phyloP scores from a whole-genome alignment of 2,888 invertebrate genomes.

The Drosophila sordidapex region DNA sequence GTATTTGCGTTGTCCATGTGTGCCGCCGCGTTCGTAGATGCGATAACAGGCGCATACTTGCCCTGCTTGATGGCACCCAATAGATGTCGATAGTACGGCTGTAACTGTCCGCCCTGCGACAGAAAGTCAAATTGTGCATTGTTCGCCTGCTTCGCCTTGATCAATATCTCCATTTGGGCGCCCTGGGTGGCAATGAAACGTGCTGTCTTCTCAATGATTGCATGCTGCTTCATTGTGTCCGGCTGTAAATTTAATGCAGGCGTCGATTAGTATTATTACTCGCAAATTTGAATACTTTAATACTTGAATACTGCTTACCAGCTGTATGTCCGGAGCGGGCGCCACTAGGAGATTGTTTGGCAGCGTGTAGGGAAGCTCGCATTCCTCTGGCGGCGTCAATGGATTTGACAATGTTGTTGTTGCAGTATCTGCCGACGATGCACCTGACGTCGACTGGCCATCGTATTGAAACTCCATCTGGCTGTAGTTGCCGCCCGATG shows the following conservation, averaged over 20 bases:
- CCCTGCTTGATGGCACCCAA: constrained; percentile 89
- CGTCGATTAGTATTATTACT: background rate
- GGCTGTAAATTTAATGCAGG: constrained; percentile 87
- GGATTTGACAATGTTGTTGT: constrained; percentile 45
- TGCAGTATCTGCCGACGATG: constrained; percentile 12
- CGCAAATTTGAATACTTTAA: background rate
- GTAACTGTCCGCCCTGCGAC: constrained; percentile 92
- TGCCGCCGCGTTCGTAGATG: constrained; percentile 45
- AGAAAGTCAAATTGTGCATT: constrained; percentile 98
- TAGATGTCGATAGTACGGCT: constrained; percentile 95
- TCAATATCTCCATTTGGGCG: constrained; percentile 98
- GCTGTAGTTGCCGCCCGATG: constrained; percentile 86
- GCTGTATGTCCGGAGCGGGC: constrained; percentile 88
- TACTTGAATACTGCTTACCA: constrained; percentile 86
- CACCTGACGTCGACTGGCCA: constrained; percentile 26
- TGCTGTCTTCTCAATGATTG: constrained; percentile 97
- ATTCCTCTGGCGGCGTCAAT: constrained; percentile 86
- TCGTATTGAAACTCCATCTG: constrained; percentile 92
- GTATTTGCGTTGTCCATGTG: constrained; percentile 24
- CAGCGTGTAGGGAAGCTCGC: constrained; percentile 91
- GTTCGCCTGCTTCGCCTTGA: constrained; percentile 98
- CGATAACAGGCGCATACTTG: constrained; percentile 85
- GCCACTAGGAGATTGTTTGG: constrained; percentile 91
- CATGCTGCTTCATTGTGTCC: constrained; percentile 93
- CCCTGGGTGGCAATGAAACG: constrained; percentile 95